phyloP scores from a whole-genome alignment of 2,888 invertebrate genomes.

The Drosophila koepferae region DNA sequence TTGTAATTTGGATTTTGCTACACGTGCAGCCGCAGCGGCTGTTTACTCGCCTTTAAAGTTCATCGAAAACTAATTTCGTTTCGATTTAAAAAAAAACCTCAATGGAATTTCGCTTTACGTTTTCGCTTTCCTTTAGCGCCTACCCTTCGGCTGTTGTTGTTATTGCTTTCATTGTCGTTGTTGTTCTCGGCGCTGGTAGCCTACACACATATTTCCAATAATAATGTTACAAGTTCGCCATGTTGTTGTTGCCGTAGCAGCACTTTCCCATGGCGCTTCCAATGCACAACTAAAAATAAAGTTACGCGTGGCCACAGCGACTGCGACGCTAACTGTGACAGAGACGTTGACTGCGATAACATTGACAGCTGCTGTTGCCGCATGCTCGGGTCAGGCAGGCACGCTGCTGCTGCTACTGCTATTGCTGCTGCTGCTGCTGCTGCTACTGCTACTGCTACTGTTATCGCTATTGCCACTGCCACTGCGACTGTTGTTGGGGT shows the following conservation, averaged over 20 bases:
- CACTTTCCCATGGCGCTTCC: conserved; percentile 75
- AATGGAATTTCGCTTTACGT: conserved; percentile 81
- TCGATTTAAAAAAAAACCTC: conserved; percentile 83
- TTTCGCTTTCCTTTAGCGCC: conserved; percentile 78
- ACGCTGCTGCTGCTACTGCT: conserved; percentile 10
- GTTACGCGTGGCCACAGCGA: conserved; percentile 74
- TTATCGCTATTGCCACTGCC: conserved; percentile 1
- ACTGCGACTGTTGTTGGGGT: conserved; percentile 14
- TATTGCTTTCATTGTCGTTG: conserved; percentile 26
- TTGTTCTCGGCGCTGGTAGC: conserved; percentile 49
- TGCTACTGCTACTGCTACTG: conserved; percentile 47
- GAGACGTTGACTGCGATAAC: conserved; percentile 64
- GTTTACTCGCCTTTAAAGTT: conserved; percentile 83
- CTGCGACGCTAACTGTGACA: conserved; percentile 30
- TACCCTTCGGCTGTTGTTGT: conserved; percentile 51
- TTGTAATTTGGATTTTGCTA: conserved; percentile 35
- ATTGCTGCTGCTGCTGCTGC: conserved; percentile 49
- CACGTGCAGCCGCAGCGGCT: conserved; percentile 66
- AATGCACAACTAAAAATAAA: conserved; percentile 80
- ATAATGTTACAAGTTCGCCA: conserved; percentile 74
- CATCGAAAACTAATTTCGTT: conserved; percentile 84
- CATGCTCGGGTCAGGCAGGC: conserved; percentile 62
- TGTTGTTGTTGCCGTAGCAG: conserved; percentile 50
- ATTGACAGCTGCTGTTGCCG: conserved; percentile 80
- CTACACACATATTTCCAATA: conserved; percentile 77